Base-by-base conservation (phyloP, 2,888 invertebrate genomes). In the Heliconius erato region DNA sequence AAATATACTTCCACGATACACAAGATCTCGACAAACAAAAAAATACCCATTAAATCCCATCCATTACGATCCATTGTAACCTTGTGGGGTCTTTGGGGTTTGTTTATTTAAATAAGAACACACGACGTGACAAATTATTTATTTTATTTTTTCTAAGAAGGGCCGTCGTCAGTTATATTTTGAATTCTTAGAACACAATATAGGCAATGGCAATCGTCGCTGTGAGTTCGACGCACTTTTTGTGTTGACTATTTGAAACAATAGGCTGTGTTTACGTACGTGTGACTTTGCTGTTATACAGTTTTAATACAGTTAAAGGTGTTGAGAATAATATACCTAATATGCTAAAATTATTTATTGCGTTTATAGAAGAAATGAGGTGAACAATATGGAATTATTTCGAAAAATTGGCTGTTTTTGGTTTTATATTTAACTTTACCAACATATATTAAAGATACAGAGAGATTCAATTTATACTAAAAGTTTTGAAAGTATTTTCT, bases 201-300 rank as follows among this genome's bases (percentile, higher is more conserved):
- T 74, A 82, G 59, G 80, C 82, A 82, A 84, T 80, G 59, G 80
- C 82, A 82, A 84, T 80, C 82, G 76, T 81, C 79, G 49, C 26
- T 74, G 82, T 40, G 83, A 79, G 86, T 85, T 86, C 85, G 85
- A 80, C 82, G 85, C 59, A 84, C 84, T 86, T 85, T 85, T 81
- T 82, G 81, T 84, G 83, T 79, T 79, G 71, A 69, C 35, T 23
- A 35, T 26, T 9, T 32, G 26, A 79, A 59, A 80, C 81, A 82
- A 72, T 80, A 79, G 69, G n/a, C 83, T 54, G 76, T 76, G 76
- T 35, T 76, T 76, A 80, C 32, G 65, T 35, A 77, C 76, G 82
- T 40, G 68, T 44, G 63, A 59, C 23, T 76, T 40, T 12, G 35
- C 63, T 12, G 71, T 19, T 81, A 81, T 68, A 81, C 77, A 32